Conservation (phyloP, 2,888 invertebrate genomes). For the Creontiades dilutus region DNA sequence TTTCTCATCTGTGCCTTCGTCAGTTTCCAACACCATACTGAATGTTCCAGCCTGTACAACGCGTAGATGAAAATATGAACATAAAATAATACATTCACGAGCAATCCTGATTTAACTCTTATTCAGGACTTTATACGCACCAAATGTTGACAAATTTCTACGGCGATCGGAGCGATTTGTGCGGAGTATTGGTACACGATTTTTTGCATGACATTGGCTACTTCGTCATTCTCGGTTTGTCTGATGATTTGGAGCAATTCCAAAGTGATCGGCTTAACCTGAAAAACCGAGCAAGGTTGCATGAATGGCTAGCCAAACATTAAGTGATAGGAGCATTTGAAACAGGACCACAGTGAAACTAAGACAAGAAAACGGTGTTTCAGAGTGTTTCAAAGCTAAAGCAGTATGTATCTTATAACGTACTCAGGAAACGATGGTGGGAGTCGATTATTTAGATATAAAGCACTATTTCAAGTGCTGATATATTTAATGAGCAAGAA, state of each 20-base stretch:
- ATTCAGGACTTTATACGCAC: constrained; percentile 75
- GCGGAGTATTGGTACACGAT: constrained; percentile 93
- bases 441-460: no score
- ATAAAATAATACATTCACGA: background rate
- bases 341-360: no score
- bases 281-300: constrained; percentile 76
- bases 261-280: constrained; percentile 89
- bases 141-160: constrained; percentile 96
- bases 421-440: no score
- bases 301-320: no score
- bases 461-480: no score
- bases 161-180: constrained; percentile 94
- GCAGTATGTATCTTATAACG: no score
- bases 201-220: constrained; percentile 97
- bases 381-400: no score
- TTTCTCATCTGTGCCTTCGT: constrained; percentile 95
- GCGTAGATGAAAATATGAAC: constrained; percentile 27
- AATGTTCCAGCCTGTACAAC: constrained; percentile 85
- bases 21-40: constrained; percentile 86
- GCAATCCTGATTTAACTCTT: background rate
- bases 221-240: constrained; percentile 98
- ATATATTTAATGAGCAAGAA: no score
- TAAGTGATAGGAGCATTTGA: no score
- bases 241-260: constrained; percentile 94
- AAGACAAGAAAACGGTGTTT: no score